These are phyloP conservation scores for Lucilia sericata DNA, from an alignment of 1,140 invertebrate genomes.

Conservation along the genomic window DNA sequence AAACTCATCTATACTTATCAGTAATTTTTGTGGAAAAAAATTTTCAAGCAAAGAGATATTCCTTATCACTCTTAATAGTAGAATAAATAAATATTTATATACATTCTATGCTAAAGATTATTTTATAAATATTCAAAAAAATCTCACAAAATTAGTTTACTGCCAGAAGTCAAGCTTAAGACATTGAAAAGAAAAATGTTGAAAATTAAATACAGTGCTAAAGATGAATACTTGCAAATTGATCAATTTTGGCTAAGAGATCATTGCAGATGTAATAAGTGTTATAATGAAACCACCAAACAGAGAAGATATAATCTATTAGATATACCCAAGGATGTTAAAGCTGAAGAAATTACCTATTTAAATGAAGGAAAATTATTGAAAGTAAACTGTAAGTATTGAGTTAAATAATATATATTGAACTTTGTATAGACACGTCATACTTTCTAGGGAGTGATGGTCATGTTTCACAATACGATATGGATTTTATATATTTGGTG, in stretches of 20 bases:
- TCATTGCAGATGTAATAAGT: constrained; percentile 61
- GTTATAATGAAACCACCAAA: constrained; percentile 59
- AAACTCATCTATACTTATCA: not conserved
- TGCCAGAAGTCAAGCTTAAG: not conserved
- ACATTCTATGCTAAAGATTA: no score
- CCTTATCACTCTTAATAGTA: no score
- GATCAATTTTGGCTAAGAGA: constrained; percentile 53
- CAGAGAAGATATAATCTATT: constrained; percentile 61
- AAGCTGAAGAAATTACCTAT: constrained; percentile 5
- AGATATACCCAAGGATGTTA: constrained; percentile 56
- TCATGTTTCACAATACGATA: constrained; percentile 57
- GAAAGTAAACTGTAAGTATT: constrained; percentile 50
- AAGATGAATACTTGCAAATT: constrained; percentile 31
- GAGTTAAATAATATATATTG: not conserved
- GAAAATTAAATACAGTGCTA: constrained; percentile 40
- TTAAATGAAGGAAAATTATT: constrained; percentile 42
- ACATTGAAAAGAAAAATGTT: constrained; percentile 33
- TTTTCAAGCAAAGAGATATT: no score
- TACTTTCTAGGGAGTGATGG: constrained; percentile 60
- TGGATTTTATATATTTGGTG: constrained; percentile 54
- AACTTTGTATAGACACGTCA: not conserved
- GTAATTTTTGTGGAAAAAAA: not conserved
- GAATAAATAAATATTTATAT: no score
- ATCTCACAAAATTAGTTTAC: no score
- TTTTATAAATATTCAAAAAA: no score